A percentile compares a stretch with the other conserved stretches of the same genome.
phyloP scores from a whole-genome alignment of 1,140 invertebrate species.

The roundworm (Caenorhabditis elegans) region DNA sequence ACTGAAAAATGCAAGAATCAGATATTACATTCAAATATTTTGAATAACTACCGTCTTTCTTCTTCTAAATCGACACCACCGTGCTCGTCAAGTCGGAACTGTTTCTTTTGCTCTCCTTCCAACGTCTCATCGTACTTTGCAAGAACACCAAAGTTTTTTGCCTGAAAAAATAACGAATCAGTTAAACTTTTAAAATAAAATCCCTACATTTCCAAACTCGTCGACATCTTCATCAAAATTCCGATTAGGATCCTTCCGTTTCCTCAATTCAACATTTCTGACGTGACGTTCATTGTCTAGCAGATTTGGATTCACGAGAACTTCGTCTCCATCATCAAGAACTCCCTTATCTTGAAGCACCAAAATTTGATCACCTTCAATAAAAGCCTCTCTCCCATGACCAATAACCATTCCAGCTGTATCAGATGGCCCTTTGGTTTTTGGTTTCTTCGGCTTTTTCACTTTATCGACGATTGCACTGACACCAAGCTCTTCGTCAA shows the following conservation, averaged over 20 bases:
- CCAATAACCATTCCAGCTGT: conserved; percentile 83
- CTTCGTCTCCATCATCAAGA: conserved; percentile 79
- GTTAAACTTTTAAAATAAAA: not conserved
- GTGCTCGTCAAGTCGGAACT: conserved; percentile 78
- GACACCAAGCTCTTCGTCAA: conserved; percentile 92
- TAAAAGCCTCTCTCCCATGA: conserved; percentile 78
- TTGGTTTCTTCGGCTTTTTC: conserved; percentile 31
- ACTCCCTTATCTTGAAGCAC: conserved; percentile 89
- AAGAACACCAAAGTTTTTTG: conserved; percentile 75
- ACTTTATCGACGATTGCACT: conserved; percentile 74
- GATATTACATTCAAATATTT: not conserved
- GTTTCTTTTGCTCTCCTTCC: conserved; percentile 76
- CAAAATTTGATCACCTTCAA: conserved; percentile 84
- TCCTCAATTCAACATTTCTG: conserved; percentile 83
- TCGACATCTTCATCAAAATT: conserved; percentile 87
- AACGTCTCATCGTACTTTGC: conserved; percentile 96
- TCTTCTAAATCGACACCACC: conserved; percentile 59
- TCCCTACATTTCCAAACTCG: conserved; percentile 76
- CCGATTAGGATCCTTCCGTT: conserved; percentile 78
- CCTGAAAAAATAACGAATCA: too few species aligned
- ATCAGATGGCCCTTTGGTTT: conserved; percentile 44
- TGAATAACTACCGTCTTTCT: conserved; percentile 6
- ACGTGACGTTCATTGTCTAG: conserved; percentile 87
- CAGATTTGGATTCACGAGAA: conserved; percentile 92
- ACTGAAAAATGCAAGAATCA: not conserved